Conservation (phyloP, 2,113 vertebrate genomes). For the Cygnus buccinator region DNA sequence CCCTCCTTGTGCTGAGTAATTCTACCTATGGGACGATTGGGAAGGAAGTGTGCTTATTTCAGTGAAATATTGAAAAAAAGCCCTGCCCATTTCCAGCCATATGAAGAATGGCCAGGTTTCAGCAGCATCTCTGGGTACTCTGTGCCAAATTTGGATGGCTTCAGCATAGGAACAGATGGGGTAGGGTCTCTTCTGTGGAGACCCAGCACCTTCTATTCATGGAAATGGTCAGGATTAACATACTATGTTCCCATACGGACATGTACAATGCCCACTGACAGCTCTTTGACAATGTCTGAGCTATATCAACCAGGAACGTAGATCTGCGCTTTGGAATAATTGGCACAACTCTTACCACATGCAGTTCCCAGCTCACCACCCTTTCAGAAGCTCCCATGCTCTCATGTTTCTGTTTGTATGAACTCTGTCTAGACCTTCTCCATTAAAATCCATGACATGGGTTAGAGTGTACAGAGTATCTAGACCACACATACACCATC, state of each 20-base stretch:
- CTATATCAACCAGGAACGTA: neutral
- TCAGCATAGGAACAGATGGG: neutral
- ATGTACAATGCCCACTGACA: neutral
- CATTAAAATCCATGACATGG: accelerated
- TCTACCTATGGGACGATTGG: neutral
- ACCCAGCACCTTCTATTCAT: neutral
- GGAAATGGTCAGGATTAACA: neutral
- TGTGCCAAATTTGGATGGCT: neutral
- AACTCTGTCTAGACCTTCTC: neutral
- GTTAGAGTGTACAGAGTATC: neutral
- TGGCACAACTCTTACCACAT: neutral
- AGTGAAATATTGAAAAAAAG: neutral
- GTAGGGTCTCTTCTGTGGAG: neutral
- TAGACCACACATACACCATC: neutral
- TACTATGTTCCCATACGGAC: accelerated
- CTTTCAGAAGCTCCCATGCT: neutral
- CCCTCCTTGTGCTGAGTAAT: neutral
- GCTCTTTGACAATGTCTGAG: neutral
- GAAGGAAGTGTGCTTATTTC: neutral
- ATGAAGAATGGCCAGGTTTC: neutral
- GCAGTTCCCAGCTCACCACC: neutral
- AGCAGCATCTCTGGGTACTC: neutral
- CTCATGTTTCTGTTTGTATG: neutral
- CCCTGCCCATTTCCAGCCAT: neutral
- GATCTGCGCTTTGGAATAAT: accelerated